A percentile compares a stretch with the other conserved stretches of the same genome.
Conservation (phyloP, 1,140 invertebrate genomes). For the Drosophila pachea region DNA sequence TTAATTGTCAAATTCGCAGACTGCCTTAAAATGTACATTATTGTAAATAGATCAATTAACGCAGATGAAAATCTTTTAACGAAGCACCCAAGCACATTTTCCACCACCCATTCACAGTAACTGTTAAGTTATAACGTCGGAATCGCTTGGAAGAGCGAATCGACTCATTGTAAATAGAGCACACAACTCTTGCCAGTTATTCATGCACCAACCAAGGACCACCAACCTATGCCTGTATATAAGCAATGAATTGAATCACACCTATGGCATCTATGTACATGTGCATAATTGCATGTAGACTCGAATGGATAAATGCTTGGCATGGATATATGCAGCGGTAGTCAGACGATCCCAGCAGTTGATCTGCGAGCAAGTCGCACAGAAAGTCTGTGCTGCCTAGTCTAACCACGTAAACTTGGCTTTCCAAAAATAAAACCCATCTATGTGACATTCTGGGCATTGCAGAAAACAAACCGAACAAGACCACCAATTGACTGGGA, state of each 20-base stretch:
- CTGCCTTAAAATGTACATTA: no score
- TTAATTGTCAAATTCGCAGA: no score
- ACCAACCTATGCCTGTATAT: background rate
- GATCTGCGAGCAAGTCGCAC: constrained; percentile 25
- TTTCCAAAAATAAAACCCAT: constrained; percentile 47
- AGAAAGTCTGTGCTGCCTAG: constrained; percentile 27
- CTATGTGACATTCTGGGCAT: constrained; percentile 79
- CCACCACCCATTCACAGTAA: no score
- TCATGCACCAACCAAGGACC: background rate
- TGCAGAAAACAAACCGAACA: constrained; percentile 82
- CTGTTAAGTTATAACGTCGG: constrained; percentile 38
- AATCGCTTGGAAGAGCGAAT: background rate
- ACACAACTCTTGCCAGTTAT: background rate
- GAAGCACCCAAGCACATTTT: no score
- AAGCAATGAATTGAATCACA: constrained; percentile 9
- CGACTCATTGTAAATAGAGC: constrained; percentile 19
- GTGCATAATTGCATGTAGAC: constrained; percentile 6
- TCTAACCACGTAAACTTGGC: constrained; percentile 46
- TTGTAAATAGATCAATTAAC: no score
- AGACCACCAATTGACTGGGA: constrained; percentile 86
- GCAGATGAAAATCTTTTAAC: no score
- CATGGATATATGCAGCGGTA: constrained; percentile 1
- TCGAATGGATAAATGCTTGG: background rate
- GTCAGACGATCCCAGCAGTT: constrained; percentile 28
- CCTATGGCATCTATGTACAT: background rate